Conservation (phyloP, 2,888 invertebrate genomes). For the Drosophila anomalipes region DNA sequence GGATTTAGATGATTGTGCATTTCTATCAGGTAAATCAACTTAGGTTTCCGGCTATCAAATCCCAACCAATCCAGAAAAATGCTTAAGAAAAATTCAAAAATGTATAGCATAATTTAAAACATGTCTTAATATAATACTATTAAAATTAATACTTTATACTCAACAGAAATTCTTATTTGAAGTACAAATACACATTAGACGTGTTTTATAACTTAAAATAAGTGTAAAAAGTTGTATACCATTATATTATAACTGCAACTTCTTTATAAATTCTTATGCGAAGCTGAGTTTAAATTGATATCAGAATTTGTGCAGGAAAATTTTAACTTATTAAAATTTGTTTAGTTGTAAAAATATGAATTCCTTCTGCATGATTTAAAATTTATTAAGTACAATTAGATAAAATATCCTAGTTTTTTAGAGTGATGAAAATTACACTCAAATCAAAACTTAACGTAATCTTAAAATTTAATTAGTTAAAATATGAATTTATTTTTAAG, state of each 20-base stretch:
- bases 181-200: not conserved
- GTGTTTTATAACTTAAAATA: too few relatives aligned
- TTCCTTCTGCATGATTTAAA: not conserved
- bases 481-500: not conserved
- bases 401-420: not conserved
- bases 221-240: not conserved
- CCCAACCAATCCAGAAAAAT: not conserved
- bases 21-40: slow-evolving; percentile 91
- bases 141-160: not conserved
- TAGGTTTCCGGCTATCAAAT: not conserved
- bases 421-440: not conserved
- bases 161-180: not conserved
- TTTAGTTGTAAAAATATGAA: not conserved
- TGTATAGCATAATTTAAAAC: not conserved
- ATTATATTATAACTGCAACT: not conserved
- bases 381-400: not conserved
- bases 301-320: not conserved
- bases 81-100: not conserved
- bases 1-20: slow-evolving; percentile 96
- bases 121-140: not conserved
- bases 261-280: not conserved
- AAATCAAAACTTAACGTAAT: not conserved
- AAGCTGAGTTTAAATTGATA: not conserved
- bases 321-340: not conserved
- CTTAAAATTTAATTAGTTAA: too few relatives aligned